Base-by-base conservation (phyloP, 2,113 vertebrate species). In the Diglossa brunneiventris region DNA sequence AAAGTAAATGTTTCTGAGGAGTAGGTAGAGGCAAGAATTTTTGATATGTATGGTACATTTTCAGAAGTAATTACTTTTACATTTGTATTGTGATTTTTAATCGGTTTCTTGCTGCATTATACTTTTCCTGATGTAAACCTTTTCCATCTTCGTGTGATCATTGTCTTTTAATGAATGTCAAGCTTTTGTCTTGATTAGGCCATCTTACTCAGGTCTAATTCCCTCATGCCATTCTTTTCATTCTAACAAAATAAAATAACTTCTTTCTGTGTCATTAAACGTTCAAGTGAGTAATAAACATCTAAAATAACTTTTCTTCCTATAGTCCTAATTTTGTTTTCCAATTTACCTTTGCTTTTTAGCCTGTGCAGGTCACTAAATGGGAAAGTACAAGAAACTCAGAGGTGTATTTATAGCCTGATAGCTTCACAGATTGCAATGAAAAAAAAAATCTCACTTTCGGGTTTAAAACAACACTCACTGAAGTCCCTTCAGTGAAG, bases 1-100 rank as follows among this genome's bases (percentile, higher is more conserved):
- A 75, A 86, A 93, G 47, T 90, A 91, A 94, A 82, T 78, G 27
- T 82, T 68, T 37, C 70, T 77, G 62, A 89, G n/a, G 44, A 79
- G 31, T 39, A 52, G 21, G 24, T 67, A 27, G 46, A 72, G 31
- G 37, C 22, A 91, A 74, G 30, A 35, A 23, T 31, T 77, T 82
- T 85, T 77, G 3, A 31, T 85, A 39, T 73, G n/a, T 87, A 41
- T 35, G 62, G 49, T 46, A 39, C 64, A 15, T 84, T 90, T 97
- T 69, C 66, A 10, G 49, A 86, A 74, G 55, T 72, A 63, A 50
- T 86, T 70, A 76, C 23, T 61, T 91, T 85, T 87, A 56, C 53
- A 6, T 77, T 76, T 91, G 13, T 84, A 47, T 55, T 24, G 11
- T 46, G 52, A 42, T 89, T 93, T 90, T 69, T 83, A 96, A 67